Conservation (phyloP, 1,140 invertebrate species). For the Portunus trituberculatus region DNA sequence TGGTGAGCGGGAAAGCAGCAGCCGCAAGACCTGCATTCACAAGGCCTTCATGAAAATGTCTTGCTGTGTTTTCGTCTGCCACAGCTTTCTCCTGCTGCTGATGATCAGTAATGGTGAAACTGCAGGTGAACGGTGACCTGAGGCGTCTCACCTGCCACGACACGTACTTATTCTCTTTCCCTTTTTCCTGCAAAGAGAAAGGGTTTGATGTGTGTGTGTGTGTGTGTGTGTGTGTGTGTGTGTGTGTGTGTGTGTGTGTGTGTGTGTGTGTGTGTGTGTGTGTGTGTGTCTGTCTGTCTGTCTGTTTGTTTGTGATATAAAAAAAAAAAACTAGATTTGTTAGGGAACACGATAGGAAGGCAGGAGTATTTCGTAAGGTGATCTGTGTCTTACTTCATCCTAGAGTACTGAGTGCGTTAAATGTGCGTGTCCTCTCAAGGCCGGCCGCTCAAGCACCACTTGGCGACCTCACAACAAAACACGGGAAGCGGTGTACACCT, state of each 20-base stretch:
- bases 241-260: background rate
- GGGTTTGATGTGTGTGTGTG: background rate
- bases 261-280: too few species aligned
- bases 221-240: background rate
- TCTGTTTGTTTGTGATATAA: too few species aligned
- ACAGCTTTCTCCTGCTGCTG: background rate
- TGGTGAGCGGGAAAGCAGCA: background rate
- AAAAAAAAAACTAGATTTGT: too few species aligned
- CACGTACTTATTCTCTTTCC: background rate
- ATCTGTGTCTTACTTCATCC: too few species aligned
- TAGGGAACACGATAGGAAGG: too few species aligned
- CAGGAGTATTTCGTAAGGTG: too few species aligned
- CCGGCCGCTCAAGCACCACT: background rate
- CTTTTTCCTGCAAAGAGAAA: constrained; percentile 22
- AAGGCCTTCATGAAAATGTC: background rate
- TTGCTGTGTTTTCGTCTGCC: background rate
- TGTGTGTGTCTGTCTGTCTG: too few species aligned
- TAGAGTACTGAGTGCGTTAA: background rate
- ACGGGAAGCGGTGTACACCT: background rate
- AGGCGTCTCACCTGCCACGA: background rate
- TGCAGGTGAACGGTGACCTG: background rate
- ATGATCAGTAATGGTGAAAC: background rate
- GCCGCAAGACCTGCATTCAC: background rate
- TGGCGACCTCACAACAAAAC: background rate
- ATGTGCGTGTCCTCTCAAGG: background rate